Conservation (phyloP, 2,113 vertebrate genomes). For the Dermatemys mawii region DNA sequence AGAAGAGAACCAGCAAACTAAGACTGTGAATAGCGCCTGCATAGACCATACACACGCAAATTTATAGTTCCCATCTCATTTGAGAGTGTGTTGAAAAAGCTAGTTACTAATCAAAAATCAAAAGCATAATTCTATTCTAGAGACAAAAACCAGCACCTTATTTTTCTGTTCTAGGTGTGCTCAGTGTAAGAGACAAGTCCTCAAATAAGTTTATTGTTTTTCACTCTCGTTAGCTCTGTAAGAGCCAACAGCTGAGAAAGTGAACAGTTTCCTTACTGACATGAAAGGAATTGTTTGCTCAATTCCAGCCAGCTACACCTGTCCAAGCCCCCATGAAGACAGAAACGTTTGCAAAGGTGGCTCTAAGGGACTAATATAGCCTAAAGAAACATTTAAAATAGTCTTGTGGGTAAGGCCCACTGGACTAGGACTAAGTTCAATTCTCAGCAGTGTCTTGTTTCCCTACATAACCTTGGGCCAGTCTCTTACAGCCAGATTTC, state of each 20-base stretch:
- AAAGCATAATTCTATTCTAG: background rate
- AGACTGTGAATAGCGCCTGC: background rate
- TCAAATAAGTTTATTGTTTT: background rate
- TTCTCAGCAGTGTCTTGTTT: background rate
- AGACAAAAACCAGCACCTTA: background rate
- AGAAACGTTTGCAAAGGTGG: background rate
- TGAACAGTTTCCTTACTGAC: background rate
- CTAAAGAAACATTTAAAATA: background rate
- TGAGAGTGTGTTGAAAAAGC: background rate
- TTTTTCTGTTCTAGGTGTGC: background rate
- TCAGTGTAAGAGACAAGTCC: background rate
- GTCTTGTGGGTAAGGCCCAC: background rate
- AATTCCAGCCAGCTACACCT: background rate
- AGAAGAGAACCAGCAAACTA: background rate
- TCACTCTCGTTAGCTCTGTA: background rate
- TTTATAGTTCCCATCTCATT: background rate
- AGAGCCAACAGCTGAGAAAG: background rate
- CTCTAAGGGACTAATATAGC: background rate
- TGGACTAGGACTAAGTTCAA: background rate
- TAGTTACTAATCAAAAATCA: background rate
- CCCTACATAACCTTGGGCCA: background rate
- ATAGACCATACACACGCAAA: background rate
- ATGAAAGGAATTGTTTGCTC: background rate
- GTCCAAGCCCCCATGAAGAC: background rate
- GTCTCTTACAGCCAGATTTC: background rate